Evolutionary conservation across 2,113 vertebrate genomes (phyloP), one percentile per base, ranked within the genome.

Genomic region (Todiramphus saurophagus): DNA sequence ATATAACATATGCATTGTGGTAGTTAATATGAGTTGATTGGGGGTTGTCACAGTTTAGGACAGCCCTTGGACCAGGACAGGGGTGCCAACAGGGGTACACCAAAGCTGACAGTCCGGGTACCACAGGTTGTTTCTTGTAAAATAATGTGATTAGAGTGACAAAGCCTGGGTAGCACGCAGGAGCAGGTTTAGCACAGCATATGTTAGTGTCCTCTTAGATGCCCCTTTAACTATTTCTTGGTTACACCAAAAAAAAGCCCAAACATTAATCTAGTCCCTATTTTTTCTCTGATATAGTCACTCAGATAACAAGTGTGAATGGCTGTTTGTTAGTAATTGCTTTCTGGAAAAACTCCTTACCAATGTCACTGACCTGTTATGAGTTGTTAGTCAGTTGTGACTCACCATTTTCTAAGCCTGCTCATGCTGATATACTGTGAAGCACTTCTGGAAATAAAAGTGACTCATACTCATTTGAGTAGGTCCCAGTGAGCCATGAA

Each of bases 311-410:
- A 64, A 27, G 11, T 31, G 30, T 13, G 30, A 79, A 10, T 44
- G 14, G 30, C 44, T 79, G 16, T 27, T 81, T 30, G 43, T n/a
- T 55, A 51, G 20, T 75, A 68, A 87, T 23, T 46, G 41, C 70
- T 85, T 62, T 76, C 53, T 77, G 81, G 41, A 86, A 80, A 67
- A 50, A 53, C 23, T 62, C 25, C 78, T 73, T 60, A 69, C 27
- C 7, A 2, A 3, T 27, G 53, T 35, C 37, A 55, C 21, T 81
- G 89, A 60, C 51, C 66, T 44, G 13, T 50, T 31, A 6, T 1
- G 59, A 87, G 84, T 13, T 50, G 66, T 91, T 75, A 92, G 60
- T 89, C 89, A 89, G 59, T 44, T 58, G 79, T 85, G 93, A 95
- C 67, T 96, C 82, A 91, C 17, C 25, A 2, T 51, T 91, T 83